Evolutionary conservation across 1,140 invertebrate species (phyloP).

Genomic region (Hycleus cichorii): DNA sequence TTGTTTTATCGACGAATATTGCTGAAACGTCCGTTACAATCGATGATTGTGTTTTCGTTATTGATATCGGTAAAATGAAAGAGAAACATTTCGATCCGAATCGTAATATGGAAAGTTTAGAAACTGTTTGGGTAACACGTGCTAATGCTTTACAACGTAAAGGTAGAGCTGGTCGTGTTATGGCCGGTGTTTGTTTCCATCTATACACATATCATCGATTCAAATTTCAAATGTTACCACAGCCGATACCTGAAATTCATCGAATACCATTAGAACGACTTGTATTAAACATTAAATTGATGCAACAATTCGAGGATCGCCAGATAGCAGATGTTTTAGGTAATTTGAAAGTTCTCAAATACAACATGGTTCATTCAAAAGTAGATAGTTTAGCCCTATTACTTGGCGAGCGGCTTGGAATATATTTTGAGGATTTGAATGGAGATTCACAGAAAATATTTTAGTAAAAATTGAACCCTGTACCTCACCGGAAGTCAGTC

Average conservation of each 20-base stretch:
- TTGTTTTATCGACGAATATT: slow-evolving; percentile 89
- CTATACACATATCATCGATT: slow-evolving; percentile 69
- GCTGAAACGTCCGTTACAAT: slow-evolving; percentile 93
- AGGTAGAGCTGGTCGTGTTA: slow-evolving; percentile 81
- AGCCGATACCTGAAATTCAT: slow-evolving; percentile 78
- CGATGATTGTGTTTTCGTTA: slow-evolving; percentile 86
- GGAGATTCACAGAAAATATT: too few relatives aligned
- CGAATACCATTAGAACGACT: slow-evolving; percentile 79
- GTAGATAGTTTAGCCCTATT: too few relatives aligned
- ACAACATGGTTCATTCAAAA: too few relatives aligned
- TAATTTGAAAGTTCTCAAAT: slow-evolving; percentile 28
- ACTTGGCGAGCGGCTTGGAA: too few relatives aligned
- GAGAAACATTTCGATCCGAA: slow-evolving; percentile 79
- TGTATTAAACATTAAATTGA: slow-evolving; percentile 79
- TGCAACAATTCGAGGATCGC: slow-evolving; percentile 58
- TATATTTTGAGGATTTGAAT: too few relatives aligned
- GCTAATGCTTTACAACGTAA: slow-evolving; percentile 76
- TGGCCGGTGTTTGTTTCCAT: slow-evolving; percentile 75
- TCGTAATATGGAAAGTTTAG: slow-evolving; percentile 77
- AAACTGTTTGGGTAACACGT: slow-evolving; percentile 70
- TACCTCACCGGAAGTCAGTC: too few relatives aligned
- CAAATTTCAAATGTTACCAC: slow-evolving; percentile 53
- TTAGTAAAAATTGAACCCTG: too few relatives aligned
- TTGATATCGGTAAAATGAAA: slow-evolving; percentile 86
- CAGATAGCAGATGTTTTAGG: slow-evolving; percentile 61